phyloP scores from a whole-genome alignment of 2,797 vertebrate genomes.

The Apodemus agrarius region DNA sequence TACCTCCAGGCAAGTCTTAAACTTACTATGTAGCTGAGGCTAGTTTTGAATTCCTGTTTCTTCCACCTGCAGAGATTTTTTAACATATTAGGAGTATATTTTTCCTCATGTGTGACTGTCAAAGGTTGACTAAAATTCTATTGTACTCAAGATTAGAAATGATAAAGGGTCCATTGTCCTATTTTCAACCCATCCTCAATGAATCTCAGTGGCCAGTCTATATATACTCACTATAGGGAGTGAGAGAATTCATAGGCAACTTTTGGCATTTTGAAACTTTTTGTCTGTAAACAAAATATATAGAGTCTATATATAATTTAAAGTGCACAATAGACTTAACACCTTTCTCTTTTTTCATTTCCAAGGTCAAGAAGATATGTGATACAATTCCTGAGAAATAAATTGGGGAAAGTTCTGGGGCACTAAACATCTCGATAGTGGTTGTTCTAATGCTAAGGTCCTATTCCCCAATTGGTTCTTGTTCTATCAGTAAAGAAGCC shows the following conservation, averaged over 20 bases:
- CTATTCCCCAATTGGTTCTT: background rate
- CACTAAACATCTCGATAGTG: background rate
- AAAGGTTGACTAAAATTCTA: background rate
- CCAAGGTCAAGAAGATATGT: background rate
- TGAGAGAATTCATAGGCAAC: background rate
- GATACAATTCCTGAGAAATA: background rate
- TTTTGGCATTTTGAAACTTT: background rate
- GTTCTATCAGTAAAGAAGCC: background rate
- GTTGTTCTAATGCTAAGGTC: background rate
- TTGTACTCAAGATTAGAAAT: background rate
- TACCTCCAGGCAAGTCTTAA: background rate
- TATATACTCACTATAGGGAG: background rate
- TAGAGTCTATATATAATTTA: background rate
- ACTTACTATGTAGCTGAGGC: background rate
- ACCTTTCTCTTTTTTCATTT: background rate
- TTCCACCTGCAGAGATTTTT: background rate
- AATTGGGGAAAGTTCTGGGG: background rate
- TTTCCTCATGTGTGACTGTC: background rate
- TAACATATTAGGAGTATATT: background rate
- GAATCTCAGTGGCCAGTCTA: accelerated
- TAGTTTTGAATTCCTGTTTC: background rate
- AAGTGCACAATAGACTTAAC: background rate
- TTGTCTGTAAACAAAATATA: background rate
- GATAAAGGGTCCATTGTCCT: background rate
- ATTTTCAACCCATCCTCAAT: background rate